Conservation (phyloP, 2,797 vertebrate genomes). For the Lemur catta region DNA sequence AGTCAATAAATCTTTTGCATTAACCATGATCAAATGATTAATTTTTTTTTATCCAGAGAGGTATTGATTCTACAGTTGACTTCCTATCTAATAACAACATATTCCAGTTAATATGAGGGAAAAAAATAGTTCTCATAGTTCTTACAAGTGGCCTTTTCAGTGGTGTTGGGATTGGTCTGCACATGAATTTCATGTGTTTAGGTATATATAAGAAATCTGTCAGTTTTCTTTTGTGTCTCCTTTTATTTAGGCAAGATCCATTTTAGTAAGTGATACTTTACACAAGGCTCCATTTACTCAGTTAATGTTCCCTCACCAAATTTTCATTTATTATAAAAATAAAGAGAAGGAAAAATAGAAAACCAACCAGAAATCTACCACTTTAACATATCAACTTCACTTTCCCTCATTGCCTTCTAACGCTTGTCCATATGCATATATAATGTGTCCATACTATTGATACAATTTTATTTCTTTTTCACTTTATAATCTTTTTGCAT, state of each 20-base stretch:
- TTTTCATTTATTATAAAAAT: neutral
- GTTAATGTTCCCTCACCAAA: neutral
- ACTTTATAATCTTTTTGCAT: neutral
- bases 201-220: neutral
- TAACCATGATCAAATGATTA: neutral
- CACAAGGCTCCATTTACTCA: neutral
- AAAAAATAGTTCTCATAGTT: neutral
- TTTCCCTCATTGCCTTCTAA: neutral
- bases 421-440: neutral
- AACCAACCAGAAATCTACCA: neutral
- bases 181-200: neutral
- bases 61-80: neutral
- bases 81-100: neutral
- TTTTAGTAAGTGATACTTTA: neutral
- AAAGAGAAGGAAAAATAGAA: neutral
- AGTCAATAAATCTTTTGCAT: neutral
- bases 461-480: neutral
- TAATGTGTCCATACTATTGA: neutral
- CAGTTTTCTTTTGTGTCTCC: neutral
- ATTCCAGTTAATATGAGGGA: neutral
- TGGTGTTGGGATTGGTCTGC: neutral
- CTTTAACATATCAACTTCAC: neutral
- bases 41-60: slow-evolving; percentile 2
- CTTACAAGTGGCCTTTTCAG: neutral
- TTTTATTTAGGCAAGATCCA: neutral